A percentile compares a stretch with the other conserved stretches of the same genome.
phyloP scores from a whole-genome alignment of 2,888 invertebrate genomes.

The Rhagophthalmus giganteus region DNA sequence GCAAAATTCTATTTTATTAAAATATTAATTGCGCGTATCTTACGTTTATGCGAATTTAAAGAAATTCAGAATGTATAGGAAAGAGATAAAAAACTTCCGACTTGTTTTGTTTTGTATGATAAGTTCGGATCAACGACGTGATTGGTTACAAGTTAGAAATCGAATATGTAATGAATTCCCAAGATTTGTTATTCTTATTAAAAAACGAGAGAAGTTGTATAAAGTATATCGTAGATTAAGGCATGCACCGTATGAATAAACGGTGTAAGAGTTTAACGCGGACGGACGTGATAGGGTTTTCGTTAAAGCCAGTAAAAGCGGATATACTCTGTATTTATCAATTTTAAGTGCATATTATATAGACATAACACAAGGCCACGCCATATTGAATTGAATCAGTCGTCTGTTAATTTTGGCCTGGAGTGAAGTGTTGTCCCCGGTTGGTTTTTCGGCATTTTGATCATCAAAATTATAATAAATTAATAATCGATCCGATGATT shows the following conservation, averaged over 20 bases:
- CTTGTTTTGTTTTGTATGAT: constrained; percentile 26
- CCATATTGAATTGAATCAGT: constrained; percentile 64
- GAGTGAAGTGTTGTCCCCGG: constrained; percentile 50
- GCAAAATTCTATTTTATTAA: constrained; percentile 6
- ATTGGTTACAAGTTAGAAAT: constrained; percentile 18
- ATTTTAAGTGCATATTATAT: constrained; percentile 38
- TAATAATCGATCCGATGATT: constrained; percentile 8
- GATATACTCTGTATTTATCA: constrained; percentile 39
- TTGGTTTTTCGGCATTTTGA: constrained; percentile 47
- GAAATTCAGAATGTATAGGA: constrained; percentile 1
- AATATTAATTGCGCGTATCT: background rate
- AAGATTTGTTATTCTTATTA: constrained; percentile 2
- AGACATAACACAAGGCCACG: constrained; percentile 59
- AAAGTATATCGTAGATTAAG: constrained; percentile 37
- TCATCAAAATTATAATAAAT: constrained; percentile 22
- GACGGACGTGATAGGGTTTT: constrained; percentile 34
- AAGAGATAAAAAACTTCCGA: constrained; percentile 11
- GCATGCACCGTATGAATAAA: constrained; percentile 46
- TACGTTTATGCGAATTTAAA: constrained; percentile 16
- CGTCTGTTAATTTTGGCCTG: constrained; percentile 61
- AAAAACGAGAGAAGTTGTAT: too few relatives aligned
- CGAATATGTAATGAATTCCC: constrained; percentile 31
- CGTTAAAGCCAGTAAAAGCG: constrained; percentile 38
- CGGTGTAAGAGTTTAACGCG: constrained; percentile 28
- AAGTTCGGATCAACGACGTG: constrained; percentile 27